These are phyloP conservation scores for Ligdia adustata DNA, from an alignment of 2,888 invertebrate species.

Conservation along the genomic window DNA sequence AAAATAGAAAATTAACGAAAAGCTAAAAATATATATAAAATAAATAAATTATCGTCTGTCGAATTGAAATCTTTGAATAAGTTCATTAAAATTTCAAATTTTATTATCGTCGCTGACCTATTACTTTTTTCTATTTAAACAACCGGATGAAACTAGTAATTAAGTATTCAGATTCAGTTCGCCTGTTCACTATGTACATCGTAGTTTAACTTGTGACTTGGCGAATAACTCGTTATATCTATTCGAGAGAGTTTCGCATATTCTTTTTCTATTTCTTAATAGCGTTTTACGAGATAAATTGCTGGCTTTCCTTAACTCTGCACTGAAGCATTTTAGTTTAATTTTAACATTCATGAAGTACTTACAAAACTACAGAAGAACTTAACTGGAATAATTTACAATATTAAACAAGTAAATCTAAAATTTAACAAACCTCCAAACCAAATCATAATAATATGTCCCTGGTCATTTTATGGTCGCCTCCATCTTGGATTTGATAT, in stretches of 20 bases:
- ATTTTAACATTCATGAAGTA: conserved; percentile 4
- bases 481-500: too few species aligned
- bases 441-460: too few species aligned
- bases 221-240: conserved; percentile 26
- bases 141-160: conserved; percentile 14
- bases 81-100: too few species aligned
- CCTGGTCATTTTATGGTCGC: too few species aligned
- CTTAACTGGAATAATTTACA: too few species aligned
- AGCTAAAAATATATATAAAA: too few species aligned
- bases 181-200: conserved; percentile 26
- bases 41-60: too few species aligned
- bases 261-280: conserved; percentile 22
- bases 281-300: conserved; percentile 19
- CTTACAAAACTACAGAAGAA: too few species aligned
- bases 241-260: conserved; percentile 12
- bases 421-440: too few species aligned
- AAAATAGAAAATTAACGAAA: too few species aligned
- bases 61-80: too few species aligned
- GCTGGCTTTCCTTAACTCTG: conserved; percentile 13
- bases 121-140: conserved; percentile 2
- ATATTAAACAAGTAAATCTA: too few species aligned
- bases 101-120: neutral
- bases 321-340: conserved; percentile 10
- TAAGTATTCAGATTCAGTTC: conserved; percentile 29
- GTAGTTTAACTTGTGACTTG: conserved; percentile 27